A percentile compares a stretch with the other conserved stretches of the same genome.
phyloP scores from a whole-genome alignment of 2,113 vertebrate species.

The Boulengeromyrus knoepffleri region DNA sequence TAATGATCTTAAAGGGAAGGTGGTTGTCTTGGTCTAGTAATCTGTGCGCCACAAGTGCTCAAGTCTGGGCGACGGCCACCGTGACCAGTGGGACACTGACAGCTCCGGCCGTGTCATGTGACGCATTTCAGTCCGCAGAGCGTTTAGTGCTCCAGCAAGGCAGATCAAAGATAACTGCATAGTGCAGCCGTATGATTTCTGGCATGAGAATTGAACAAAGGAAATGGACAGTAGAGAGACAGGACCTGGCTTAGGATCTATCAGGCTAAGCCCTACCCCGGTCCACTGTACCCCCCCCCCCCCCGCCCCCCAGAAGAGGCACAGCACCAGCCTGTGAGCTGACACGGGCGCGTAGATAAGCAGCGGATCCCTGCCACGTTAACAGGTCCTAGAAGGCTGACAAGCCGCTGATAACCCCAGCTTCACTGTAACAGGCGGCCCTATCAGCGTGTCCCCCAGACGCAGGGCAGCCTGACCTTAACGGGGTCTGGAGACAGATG shows the following conservation, averaged over 20 bases:
- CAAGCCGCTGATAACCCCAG: not conserved
- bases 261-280: not conserved
- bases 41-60: not conserved
- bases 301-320: not conserved
- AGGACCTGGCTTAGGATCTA: not conserved
- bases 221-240: not conserved
- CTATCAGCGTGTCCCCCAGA: not conserved
- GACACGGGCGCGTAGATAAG: not conserved
- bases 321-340: not conserved
- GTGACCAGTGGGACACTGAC: not conserved
- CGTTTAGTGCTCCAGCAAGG: not conserved
- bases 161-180: not conserved
- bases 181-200: not conserved
- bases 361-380: not conserved
- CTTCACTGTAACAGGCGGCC: not conserved
- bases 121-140: not conserved
- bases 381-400: slow-evolving; percentile 7
- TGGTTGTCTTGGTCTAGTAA: too few species aligned
- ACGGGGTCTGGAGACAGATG: not conserved
- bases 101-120: not conserved
- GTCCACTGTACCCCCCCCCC: not conserved
- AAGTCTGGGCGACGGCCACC: not conserved
- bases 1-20: not conserved
- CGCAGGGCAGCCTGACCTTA: not conserved
- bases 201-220: not conserved